Conservation (phyloP, 1,140 invertebrate genomes). For the Anoplolepis gracilipes region DNA sequence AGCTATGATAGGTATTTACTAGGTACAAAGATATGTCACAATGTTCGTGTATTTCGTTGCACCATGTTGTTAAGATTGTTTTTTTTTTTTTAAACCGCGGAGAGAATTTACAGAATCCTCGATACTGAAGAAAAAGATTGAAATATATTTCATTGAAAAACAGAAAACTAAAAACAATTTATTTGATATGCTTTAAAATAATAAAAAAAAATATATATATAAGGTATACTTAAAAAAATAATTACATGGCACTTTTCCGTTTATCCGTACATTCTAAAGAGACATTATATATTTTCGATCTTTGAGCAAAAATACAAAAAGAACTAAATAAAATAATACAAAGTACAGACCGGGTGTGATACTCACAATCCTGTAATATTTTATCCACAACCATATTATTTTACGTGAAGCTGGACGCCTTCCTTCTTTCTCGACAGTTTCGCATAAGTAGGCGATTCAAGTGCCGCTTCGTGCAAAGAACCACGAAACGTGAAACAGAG, state of each 20-base stretch:
- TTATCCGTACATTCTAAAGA: not conserved
- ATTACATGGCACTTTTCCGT: not conserved
- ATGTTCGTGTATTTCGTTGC: slow-evolving; percentile 51
- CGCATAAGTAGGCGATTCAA: slow-evolving; percentile 70
- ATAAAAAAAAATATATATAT: too few species aligned
- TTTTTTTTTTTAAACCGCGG: too few species aligned
- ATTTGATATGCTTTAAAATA: not conserved
- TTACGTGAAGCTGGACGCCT: slow-evolving; percentile 23
- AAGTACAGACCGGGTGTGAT: not conserved
- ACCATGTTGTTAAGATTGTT: slow-evolving; percentile 44
- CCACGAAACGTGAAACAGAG: slow-evolving; percentile 70
- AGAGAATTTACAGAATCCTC: too few species aligned
- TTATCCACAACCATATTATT: slow-evolving; percentile 21
- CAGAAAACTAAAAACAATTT: not conserved
- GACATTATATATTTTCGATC: not conserved
- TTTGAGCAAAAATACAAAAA: not conserved
- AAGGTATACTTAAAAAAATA: not conserved
- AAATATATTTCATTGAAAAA: too few species aligned
- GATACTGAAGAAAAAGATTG: too few species aligned
- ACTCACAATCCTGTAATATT: slow-evolving; percentile 17
- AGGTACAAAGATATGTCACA: slow-evolving; percentile 49
- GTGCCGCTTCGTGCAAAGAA: slow-evolving; percentile 43
- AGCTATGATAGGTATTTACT: slow-evolving; percentile 59
- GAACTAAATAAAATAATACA: not conserved
- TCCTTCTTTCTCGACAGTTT: slow-evolving; percentile 57